Conservation (phyloP, 1,140 invertebrate genomes). For the Macrocentrus cingulum region DNA sequence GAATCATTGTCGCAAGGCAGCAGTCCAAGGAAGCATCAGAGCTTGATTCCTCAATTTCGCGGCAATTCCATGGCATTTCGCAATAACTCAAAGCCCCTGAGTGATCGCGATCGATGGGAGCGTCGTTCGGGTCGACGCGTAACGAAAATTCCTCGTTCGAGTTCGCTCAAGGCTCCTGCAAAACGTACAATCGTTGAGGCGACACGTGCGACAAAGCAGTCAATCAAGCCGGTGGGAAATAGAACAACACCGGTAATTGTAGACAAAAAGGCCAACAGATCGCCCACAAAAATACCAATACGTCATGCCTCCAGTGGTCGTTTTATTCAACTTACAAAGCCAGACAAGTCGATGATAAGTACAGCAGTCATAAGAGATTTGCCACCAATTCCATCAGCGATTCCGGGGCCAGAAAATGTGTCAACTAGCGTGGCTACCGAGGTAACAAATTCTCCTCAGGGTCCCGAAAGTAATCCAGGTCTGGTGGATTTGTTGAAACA, state of each 20-base stretch:
- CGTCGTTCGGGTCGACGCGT: conserved; percentile 19
- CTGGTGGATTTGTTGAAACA: conserved; percentile 46
- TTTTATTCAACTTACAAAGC: conserved; percentile 17
- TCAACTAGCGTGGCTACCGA: not conserved
- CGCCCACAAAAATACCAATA: conserved; percentile 25
- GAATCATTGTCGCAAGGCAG: conserved; percentile 51
- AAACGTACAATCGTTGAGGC: conserved; percentile 7
- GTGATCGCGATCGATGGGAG: conserved; percentile 22
- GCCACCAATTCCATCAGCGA: not conserved
- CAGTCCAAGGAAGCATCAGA: conserved; percentile 49
- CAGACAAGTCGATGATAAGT: not conserved
- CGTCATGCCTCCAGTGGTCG: conserved; percentile 22
- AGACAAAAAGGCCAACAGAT: conserved; percentile 26
- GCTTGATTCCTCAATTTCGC: conserved; percentile 49
- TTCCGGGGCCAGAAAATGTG: conserved; percentile 5
- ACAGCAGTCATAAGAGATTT: not conserved
- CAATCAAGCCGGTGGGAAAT: conserved; percentile 5
- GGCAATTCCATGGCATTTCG: conserved; percentile 39
- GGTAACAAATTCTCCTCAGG: not conserved
- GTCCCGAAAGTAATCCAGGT: conserved; percentile 29
- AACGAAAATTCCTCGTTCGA: conserved; percentile 17
- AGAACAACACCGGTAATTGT: conserved; percentile 23
- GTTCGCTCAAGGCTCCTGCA: conserved; percentile 9
- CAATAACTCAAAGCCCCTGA: conserved; percentile 42
- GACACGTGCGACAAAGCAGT: not conserved